Percentiles rank a stretch among this genome's conserved stretches.
phyloP scores from a whole-genome alignment of 1,140 invertebrate species.

The Goniozus legneri region DNA sequence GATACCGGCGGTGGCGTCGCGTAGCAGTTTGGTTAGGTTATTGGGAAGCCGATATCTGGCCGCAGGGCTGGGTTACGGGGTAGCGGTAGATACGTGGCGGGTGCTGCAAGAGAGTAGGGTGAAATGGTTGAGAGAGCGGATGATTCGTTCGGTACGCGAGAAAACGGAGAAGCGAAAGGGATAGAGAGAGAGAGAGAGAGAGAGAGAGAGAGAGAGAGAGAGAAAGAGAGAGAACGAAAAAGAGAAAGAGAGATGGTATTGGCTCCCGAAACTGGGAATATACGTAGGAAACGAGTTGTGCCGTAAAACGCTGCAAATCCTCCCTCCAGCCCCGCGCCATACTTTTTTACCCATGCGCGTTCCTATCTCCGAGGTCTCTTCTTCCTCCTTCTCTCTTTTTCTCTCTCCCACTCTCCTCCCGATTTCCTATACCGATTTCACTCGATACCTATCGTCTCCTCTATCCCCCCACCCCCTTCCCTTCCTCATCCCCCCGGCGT shows the following conservation, averaged over 20 bases:
- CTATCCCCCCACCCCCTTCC: conserved; percentile 1
- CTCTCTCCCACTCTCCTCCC: too few relatives aligned
- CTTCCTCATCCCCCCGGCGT: conserved; percentile 8
- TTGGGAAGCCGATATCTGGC: conserved; percentile 55
- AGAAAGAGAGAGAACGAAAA: too few relatives aligned
- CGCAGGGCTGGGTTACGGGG: conserved; percentile 36
- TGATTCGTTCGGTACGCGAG: conserved; percentile 22
- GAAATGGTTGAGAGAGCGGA: conserved; percentile 9
- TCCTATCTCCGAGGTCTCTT: too few relatives aligned
- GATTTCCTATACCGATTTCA: conserved; percentile 23
- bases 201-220: conserved; percentile 11
- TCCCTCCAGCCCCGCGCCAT: too few relatives aligned
- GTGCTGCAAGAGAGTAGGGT: too few relatives aligned
- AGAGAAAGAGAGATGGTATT: conserved; percentile 17
- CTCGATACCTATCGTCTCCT: conserved; percentile 2
- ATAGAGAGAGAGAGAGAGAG: conserved; percentile 13
- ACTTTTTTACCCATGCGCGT: too few relatives aligned
- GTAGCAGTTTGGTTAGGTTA: conserved; percentile 41
- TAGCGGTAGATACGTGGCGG: conserved; percentile 6
- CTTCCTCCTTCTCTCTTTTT: too few relatives aligned
- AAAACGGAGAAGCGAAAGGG: background rate
- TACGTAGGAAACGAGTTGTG: conserved; percentile 13
- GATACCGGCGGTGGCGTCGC: conserved; percentile 32
- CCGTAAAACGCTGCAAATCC: background rate
- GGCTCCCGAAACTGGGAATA: conserved; percentile 32